Base-by-base conservation (phyloP, 2,113 vertebrate genomes). In the Acrocephalus arundinaceus region DNA sequence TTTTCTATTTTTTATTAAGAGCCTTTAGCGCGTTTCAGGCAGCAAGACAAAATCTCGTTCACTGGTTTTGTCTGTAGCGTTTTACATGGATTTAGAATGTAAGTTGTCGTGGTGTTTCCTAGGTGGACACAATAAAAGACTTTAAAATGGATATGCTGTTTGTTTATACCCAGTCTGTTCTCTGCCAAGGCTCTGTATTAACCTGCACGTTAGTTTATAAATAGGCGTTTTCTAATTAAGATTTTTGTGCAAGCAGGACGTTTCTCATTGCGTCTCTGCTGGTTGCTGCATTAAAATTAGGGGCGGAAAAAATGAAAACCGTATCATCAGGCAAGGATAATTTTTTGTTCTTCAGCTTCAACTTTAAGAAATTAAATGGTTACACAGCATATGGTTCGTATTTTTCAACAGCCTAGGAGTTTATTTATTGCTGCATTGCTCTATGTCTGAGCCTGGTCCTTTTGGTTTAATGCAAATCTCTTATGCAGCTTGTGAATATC, bases 251-350 rank as follows among this genome's bases (percentile, higher is more conserved):
- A 8, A 70, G n/a, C n/a, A 24, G 35, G 41, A 10, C 18, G 27
- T 16, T 66, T 46, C 23, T 57, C 17, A 0, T 33, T 59, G 72
- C 20, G 0, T 65, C 75, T 82, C 65, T 41, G 1, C 68, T 49
- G 59, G 37, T 24, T 70, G 49, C 62, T 85, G 71, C 67, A 11
- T 87, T 91, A 62, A 55, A 89, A 89, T 75, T 4, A 3, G 7
- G 10, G 49, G 5, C 4, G 6, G 1, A 2, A 7, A 22, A 27
- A 41, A 17, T 7, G 4, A 2, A 43, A 62, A 13, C 4, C 5
- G 2, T 21, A 11, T 30, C 39, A 76, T 58, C 9, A 15, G 8
- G 8, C 24, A 15, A 72, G 17, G 41, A 28, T 57, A 5, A 45
- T 55, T 46, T 43, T 68, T 72, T 58, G 7, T 10, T 51, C 9